Conservation (phyloP, 1,140 invertebrate genomes). For the Cydia splendana region DNA sequence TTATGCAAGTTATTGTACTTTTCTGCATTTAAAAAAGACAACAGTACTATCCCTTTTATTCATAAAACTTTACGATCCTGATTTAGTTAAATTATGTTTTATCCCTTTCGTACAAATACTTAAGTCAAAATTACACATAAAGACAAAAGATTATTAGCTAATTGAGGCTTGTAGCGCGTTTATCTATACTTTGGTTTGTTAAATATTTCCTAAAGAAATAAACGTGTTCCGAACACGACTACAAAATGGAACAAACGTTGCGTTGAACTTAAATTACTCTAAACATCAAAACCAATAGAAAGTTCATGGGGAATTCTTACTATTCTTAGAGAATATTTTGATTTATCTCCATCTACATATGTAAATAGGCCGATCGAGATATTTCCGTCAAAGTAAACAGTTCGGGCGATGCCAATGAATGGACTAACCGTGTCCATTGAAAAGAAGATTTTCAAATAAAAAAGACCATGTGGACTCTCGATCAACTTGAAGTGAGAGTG, state of each 20-base stretch:
- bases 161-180: too few species aligned
- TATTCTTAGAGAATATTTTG: not conserved
- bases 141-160: too few species aligned
- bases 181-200: too few species aligned
- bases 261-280: not conserved
- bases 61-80: too few species aligned
- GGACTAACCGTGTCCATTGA: constrained; percentile 23
- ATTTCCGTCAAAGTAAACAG: constrained; percentile 26
- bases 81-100: too few species aligned
- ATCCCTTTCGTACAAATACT: too few species aligned
- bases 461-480: constrained; percentile 9
- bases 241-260: too few species aligned
- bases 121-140: too few species aligned
- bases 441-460: constrained; percentile 14
- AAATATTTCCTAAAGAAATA: too few species aligned
- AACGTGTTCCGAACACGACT: too few species aligned
- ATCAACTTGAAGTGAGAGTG: constrained; percentile 22
- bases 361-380: constrained; percentile 22
- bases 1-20: not conserved
- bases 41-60: too few species aligned
- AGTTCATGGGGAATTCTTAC: not conserved
- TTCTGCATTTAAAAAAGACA: not conserved
- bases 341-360: constrained; percentile 13
- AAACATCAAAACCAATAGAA: constrained; percentile 9
- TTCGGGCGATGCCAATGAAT: constrained; percentile 7